Base-by-base conservation (phyloP, 2,113 vertebrate species). In the Pampusana beccarii region DNA sequence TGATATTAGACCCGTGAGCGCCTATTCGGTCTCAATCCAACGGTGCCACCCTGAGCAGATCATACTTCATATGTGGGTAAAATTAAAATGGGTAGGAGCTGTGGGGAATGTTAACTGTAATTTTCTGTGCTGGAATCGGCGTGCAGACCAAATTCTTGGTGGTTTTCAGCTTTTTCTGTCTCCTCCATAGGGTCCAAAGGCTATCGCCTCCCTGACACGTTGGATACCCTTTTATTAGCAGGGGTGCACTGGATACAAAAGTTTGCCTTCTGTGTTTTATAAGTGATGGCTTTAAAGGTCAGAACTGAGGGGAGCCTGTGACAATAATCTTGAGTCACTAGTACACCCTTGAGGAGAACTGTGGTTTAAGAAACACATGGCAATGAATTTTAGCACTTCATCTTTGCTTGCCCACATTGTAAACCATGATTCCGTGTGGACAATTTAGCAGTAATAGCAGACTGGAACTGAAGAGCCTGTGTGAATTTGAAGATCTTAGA, bases 1-100 rank as follows among this genome's bases (percentile, higher is more conserved):
- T 95, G 72, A 70, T 79, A 50, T 85, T 65, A 87, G 88, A 61
- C 67, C 75, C 86, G 25, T 2, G 16, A 53, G 73, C 67, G 36
- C 48, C 79, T 57, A 7, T 56, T 88, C 50, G 53, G 44, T 73
- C 42, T 79, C 31, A 86, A 65, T 20, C 70, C 64, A 44, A 56
- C 29, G 51, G 34, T 92, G 64, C 33, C 70, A 89, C 57, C 58
- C 83, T 36, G 36, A 81, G 34, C 88, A 74, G 38, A 31, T 78
- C 51, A 33, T 46, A 18, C 62, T 83, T 53, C 24, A 18, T 26
- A 3, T 48, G 34, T 51, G 28, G 34, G 46, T 51, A 65, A 74
- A 80, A 84, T 42, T 28, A 21, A 77, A 94, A 80, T 16, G 25
- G 88, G 38, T 46, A 17, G 79, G 71, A 74, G 42, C 56, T 64